Base-by-base conservation (phyloP, 2,113 vertebrate genomes). In the Xenopus borealis region DNA sequence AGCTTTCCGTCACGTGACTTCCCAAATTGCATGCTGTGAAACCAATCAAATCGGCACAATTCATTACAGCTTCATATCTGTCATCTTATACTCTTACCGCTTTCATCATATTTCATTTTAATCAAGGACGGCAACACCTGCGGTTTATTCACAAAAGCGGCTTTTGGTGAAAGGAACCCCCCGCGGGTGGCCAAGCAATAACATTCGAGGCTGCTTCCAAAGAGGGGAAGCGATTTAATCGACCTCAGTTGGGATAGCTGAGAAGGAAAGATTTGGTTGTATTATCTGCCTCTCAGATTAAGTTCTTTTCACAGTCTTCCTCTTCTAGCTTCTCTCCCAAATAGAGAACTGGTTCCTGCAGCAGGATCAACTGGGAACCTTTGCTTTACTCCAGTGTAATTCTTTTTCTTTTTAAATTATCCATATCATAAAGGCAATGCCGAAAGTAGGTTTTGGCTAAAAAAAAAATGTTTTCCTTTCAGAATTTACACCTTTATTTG, bases 81-180 rank as follows among this genome's bases (percentile, higher is more conserved):
- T 89, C 84, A 88, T 81, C 84, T 87, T 84, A 88, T 88, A 88
- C 69, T 83, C 85, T 85, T 82, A 81, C 81, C 83, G 83, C 84
- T 88, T 92, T 91, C 85, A 90, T 92, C 89, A 86, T 87, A 86
- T 91, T 89, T 90, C 83, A 86, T 81, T 90, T 89, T 86, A 88
- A 87, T 90, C 85, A 84, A 84, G 90, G 82, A 88, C 87, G 85
- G 86, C 87, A 89, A 88, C 89, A 92, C 91, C 92, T 94, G 90
- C 89, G 87, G 85, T 88, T 91, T 81, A 76, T 85, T 87, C 86
- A 87, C 85, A 89, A 91, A 90, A 86, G 83, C 84, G 73, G 23
- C 89, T 88, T 27, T 91, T 90, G 89, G 89, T 90, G 87, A 68
- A 79, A 11, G 67, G 89, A 87, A 90, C 85, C 90, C 23, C 90